Percentiles rank a stretch among this genome's conserved stretches.
phyloP scores from a whole-genome alignment of 2,797 vertebrate species.

The Malurus leucopterus region DNA sequence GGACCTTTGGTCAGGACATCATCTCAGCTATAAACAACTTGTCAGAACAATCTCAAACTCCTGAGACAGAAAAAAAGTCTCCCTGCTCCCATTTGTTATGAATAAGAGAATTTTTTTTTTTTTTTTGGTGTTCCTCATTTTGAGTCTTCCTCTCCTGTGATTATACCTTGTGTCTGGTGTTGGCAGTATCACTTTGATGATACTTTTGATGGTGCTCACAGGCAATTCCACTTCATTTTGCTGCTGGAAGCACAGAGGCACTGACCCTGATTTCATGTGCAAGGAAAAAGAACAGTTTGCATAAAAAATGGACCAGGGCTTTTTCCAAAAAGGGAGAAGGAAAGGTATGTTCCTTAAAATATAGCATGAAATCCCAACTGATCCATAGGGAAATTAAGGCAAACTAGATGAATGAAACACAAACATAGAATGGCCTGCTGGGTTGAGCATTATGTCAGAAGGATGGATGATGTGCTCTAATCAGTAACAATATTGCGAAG shows the following conservation, averaged over 20 bases:
- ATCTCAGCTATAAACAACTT: not conserved
- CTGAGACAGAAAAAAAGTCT: not conserved
- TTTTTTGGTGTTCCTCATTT: not conserved
- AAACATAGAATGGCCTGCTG: not conserved
- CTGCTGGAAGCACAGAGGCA: not conserved
- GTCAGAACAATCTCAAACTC: not conserved
- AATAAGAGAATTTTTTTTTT: not conserved
- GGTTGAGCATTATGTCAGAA: not conserved
- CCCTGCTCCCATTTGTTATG: not conserved
- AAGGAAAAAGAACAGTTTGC: not conserved
- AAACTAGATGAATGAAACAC: conserved; percentile 19
- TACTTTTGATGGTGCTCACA: not conserved
- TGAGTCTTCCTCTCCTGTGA: not conserved
- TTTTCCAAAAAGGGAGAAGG: not conserved
- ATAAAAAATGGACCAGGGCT: not conserved
- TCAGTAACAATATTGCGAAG: not conserved
- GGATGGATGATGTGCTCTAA: conserved; percentile 20
- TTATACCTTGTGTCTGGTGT: not conserved
- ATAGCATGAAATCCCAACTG: not conserved
- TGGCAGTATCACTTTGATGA: not conserved
- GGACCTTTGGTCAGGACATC: not conserved
- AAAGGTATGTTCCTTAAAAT: not conserved
- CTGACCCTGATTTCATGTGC: not conserved
- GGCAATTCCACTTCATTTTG: not conserved
- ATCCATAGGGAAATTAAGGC: conserved; percentile 22